phyloP scores from a whole-genome alignment of 2,888 invertebrate species.

The Cotesia congregata region DNA sequence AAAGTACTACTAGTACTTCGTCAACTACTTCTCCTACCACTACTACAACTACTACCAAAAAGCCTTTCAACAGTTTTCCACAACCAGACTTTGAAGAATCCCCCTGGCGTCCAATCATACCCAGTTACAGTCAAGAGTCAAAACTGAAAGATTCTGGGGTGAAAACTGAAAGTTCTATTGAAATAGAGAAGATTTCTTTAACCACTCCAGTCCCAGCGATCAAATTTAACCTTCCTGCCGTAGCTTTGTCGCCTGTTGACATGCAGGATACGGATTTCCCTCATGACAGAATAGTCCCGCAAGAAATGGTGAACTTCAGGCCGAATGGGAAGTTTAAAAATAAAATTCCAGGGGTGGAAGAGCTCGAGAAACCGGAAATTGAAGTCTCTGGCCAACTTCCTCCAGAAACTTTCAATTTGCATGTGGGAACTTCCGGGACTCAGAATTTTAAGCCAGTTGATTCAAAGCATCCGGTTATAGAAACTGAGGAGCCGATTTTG shows the following conservation, averaged over 20 bases:
- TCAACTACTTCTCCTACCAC: conserved; percentile 58
- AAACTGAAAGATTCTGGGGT: not conserved
- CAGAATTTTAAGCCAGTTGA: not conserved
- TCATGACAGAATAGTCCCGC: conserved; percentile 60
- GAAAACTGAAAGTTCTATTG: conserved; percentile 11
- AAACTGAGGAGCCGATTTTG: conserved; percentile 26
- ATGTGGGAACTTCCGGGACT: conserved; percentile 54
- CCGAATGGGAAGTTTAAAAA: conserved; percentile 65
- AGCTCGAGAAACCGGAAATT: conserved; percentile 52
- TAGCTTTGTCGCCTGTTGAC: conserved; percentile 55
- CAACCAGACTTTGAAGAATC: conserved; percentile 66
- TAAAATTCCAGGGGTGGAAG: conserved; percentile 49
- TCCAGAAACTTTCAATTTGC: conserved; percentile 61
- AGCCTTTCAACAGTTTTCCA: conserved; percentile 57
- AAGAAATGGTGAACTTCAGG: conserved; percentile 60
- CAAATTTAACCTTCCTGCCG: conserved; percentile 42
- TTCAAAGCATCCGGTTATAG: not conserved
- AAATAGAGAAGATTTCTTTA: conserved; percentile 14
- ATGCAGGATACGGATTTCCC: conserved; percentile 60
- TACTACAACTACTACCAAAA: conserved; percentile 14
- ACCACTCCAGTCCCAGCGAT: conserved; percentile 32
- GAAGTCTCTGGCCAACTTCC: conserved; percentile 63
- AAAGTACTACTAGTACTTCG: conserved; percentile 30
- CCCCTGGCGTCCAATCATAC: conserved; percentile 67
- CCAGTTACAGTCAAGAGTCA: conserved; percentile 58